Conservation (phyloP, 2,797 vertebrate species). For the Myripristis jacobus region DNA sequence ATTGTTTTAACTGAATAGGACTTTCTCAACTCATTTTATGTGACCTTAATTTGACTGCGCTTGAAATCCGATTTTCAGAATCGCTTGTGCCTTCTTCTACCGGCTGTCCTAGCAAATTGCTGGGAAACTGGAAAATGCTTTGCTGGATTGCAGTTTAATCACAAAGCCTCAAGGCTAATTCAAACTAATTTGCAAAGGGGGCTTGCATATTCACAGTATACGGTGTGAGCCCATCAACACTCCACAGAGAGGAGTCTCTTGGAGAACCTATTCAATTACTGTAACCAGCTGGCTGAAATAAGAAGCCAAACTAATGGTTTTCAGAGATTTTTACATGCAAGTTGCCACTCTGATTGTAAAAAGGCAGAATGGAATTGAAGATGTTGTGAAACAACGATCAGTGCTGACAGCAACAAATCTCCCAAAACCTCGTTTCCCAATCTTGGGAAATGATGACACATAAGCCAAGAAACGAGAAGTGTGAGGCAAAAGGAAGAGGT, state of each 20-base stretch:
- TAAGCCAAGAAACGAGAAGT: conserved; percentile 35
- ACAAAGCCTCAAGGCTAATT: conserved; percentile 24
- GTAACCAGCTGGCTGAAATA: conserved; percentile 3
- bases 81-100: conserved; percentile 15
- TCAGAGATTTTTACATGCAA: not conserved
- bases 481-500: conserved; percentile 21
- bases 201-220: conserved; percentile 22
- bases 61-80: conserved; percentile 27
- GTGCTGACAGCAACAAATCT: conserved; percentile 39
- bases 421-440: conserved; percentile 40
- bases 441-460: conserved; percentile 1
- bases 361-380: not conserved
- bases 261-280: conserved; percentile 33
- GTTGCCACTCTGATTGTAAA: conserved; percentile 15
- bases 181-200: conserved; percentile 35
- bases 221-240: conserved; percentile 20
- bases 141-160: conserved; percentile 34
- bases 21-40: conserved; percentile 13
- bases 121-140: conserved; percentile 11
- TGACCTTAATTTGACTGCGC: conserved; percentile 38
- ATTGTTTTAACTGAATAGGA: conserved; percentile 1
- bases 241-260: not conserved
- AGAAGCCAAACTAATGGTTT: conserved; percentile 3
- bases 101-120: not conserved
- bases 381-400: conserved; percentile 1